phyloP scores from a whole-genome alignment of 2,888 invertebrate species.

The Idaea straminata region DNA sequence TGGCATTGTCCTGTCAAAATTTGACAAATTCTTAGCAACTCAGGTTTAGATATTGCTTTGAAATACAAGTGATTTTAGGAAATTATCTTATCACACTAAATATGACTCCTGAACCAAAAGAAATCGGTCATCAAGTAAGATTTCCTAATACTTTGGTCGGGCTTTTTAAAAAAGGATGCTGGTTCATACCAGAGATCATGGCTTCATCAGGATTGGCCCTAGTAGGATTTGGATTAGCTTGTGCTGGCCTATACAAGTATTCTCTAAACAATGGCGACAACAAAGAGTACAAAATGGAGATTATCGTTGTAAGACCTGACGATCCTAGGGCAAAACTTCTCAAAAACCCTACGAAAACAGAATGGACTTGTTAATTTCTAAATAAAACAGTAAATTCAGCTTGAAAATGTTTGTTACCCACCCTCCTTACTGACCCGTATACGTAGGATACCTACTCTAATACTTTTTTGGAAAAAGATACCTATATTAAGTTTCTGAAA shows the following conservation, averaged over 20 bases:
- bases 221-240: constrained; percentile 75
- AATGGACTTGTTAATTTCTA: constrained; percentile 31
- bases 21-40: no score
- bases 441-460: background rate
- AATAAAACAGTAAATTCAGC: background rate
- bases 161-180: constrained; percentile 67
- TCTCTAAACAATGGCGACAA: constrained; percentile 81
- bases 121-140: constrained; percentile 51
- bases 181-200: constrained; percentile 86
- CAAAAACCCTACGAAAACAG: constrained; percentile 54
- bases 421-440: no score
- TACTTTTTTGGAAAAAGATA: background rate
- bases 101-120: constrained; percentile 44
- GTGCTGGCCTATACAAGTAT: constrained; percentile 66
- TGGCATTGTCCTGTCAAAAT: no score
- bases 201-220: constrained; percentile 78
- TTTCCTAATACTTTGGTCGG: constrained; percentile 50
- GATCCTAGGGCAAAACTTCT: constrained; percentile 78
- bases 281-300: constrained; percentile 79
- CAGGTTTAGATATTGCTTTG: no score
- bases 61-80: no score
- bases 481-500: no score
- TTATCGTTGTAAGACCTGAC: constrained; percentile 81
- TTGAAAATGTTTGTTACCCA: no score
- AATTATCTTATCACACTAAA: background rate